These are phyloP conservation scores for Prionchulus punctatus DNA, from an alignment of 2,888 invertebrate genomes.

Conservation along the genomic window DNA sequence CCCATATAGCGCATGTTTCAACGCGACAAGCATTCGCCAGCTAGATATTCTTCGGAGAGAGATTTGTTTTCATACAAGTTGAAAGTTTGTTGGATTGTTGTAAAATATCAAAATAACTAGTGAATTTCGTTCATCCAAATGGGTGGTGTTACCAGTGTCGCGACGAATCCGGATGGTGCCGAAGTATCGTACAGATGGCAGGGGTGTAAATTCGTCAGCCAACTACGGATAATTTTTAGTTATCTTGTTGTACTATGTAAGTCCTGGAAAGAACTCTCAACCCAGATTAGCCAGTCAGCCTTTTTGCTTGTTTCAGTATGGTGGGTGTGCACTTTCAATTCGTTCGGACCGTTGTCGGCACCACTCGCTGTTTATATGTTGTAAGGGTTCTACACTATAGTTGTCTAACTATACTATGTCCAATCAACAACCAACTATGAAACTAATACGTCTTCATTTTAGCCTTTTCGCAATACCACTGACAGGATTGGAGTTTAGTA, in stretches of 20 bases:
- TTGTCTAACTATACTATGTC: no score
- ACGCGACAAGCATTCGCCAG: no score
- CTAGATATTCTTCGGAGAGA: no score
- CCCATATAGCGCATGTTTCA: no score
- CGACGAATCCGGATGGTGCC: neutral
- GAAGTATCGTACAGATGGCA: neutral
- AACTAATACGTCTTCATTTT: neutral
- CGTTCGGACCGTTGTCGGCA: neutral
- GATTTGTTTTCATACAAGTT: no score
- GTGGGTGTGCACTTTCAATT: neutral
- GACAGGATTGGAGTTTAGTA: neutral
- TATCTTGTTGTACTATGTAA: neutral
- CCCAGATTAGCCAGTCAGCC: neutral
- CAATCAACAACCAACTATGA: neutral
- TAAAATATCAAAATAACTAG: no score
- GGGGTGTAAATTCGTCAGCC: neutral
- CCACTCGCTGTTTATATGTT: neutral
- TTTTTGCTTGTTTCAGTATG: neutral
- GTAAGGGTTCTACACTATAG: neutral
- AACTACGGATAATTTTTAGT: slow-evolving; percentile 1
- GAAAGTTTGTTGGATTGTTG: no score
- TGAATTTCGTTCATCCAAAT: no score
- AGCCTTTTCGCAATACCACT: neutral
- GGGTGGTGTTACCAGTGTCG: neutral
- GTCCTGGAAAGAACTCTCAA: neutral